Percentiles rank a stretch among this genome's conserved stretches.
phyloP scores from a whole-genome alignment of 2,797 vertebrate species.

The Aplochiton taeniatus region DNA sequence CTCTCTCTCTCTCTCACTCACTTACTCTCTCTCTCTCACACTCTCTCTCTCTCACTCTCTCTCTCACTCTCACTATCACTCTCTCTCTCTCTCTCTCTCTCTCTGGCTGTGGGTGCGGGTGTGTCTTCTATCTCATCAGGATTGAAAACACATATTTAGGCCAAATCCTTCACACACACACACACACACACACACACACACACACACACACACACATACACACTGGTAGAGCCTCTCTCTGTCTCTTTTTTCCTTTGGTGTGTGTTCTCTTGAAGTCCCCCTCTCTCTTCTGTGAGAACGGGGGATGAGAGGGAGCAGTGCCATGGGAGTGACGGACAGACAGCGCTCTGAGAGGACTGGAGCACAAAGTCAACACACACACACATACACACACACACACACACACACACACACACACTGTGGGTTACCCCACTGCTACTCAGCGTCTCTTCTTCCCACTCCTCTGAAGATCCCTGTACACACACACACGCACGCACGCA shows the following conservation, averaged over 20 bases:
- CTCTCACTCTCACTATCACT: not conserved
- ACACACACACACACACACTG: too few species aligned
- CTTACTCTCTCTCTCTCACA: not conserved
- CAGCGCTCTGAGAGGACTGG: too few species aligned
- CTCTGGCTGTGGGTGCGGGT: too few species aligned
- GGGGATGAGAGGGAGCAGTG: not conserved
- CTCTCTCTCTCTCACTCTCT: not conserved
- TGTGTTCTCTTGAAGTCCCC: constrained; percentile 15
- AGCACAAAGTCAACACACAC: too few species aligned
- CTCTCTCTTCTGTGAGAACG: constrained; percentile 10
- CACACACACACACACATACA: not conserved
- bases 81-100: not conserved
- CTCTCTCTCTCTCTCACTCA: not conserved
- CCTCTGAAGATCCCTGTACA: too few species aligned
- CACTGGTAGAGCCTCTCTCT: not conserved
- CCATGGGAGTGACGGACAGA: too few species aligned
- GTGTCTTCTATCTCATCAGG: too few species aligned
- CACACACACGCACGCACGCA: too few species aligned
- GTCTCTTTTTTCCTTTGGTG: constrained; percentile 5
- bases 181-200: not conserved
- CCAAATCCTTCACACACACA: not conserved
- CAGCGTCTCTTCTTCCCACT: too few species aligned
- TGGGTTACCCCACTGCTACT: too few species aligned
- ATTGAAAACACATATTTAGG: too few species aligned
- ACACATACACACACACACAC: too few species aligned